Evolutionary conservation across 2,888 invertebrate genomes (phyloP).

Genomic region (Elmis aenea): DNA sequence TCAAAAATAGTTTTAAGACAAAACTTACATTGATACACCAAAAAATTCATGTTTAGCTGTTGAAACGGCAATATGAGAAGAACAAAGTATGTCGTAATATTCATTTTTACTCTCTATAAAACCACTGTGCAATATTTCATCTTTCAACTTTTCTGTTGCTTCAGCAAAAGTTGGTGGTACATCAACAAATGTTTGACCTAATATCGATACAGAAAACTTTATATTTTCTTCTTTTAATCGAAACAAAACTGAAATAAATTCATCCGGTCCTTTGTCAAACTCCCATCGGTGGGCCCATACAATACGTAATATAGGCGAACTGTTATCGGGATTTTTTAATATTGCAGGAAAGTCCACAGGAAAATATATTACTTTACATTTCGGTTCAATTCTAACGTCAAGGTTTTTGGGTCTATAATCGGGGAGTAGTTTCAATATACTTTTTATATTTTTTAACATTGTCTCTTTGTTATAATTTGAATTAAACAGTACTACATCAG

Average conservation of each 20-base stretch:
- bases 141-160: slow-evolving; percentile 47
- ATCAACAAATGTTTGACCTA: slow-evolving; percentile 59
- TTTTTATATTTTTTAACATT: slow-evolving; percentile 57
- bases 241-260: slow-evolving; percentile 54
- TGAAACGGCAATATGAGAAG: slow-evolving; percentile 63
- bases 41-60: slow-evolving; percentile 73
- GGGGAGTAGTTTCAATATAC: slow-evolving; percentile 60
- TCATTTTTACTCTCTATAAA: slow-evolving; percentile 51
- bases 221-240: slow-evolving; percentile 50
- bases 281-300: slow-evolving; percentile 78
- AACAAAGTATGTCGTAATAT: slow-evolving; percentile 53
- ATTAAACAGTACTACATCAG: slow-evolving; percentile 66
- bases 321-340: slow-evolving; percentile 1
- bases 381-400: slow-evolving; percentile 51
- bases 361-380: slow-evolving; percentile 57
- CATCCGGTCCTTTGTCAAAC: slow-evolving; percentile 68
- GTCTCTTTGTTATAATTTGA: slow-evolving; percentile 64
- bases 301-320: slow-evolving; percentile 48
- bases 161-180: slow-evolving; percentile 57
- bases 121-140: slow-evolving; percentile 57
- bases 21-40: slow-evolving; percentile 65
- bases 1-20: too few species aligned
- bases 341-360: slow-evolving; percentile 50
- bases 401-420: slow-evolving; percentile 58
- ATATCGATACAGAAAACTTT: slow-evolving; percentile 56